Evolutionary conservation across 2,888 invertebrate species (phyloP), one percentile per base, ranked within the genome.

Genomic region (Herminia tarsipennalis): DNA sequence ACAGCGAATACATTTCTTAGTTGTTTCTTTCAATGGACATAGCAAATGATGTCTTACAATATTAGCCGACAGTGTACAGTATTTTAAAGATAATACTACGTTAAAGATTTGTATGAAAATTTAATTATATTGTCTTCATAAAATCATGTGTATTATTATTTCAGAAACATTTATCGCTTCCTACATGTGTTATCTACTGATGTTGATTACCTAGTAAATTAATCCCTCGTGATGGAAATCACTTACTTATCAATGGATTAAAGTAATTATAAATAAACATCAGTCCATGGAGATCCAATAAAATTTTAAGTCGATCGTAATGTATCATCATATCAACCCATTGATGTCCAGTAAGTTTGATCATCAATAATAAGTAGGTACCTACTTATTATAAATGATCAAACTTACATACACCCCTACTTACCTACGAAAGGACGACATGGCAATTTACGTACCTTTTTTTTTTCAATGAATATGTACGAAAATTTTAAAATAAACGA

Each of bases 81-180:
- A 95, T 95, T 95, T 95, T 94, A 94, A 94, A 92, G 92, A 91
- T 93, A 89, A 94, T 93, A 94, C 81, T 89, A 90, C 94, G 94
- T 95, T 95, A 95, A 95, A 95, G 88, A 95, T 95, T 95, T 95
- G 95, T 95, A 95, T 95, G 94, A 94, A 95, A 94, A 94, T 93
- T 93, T 88, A 91, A 93, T 92, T 93, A 93, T 93, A 91, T 90
- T 89, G 90, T 90, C 90, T 91, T 90, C 90, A 85, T 90, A 90
- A 88, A 86, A 78, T 69, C 46, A 70, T 44, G 73, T 76, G 83
- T 78, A 53, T 81, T 79, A 69, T 82, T 79, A 76, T 78, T 76
- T 73, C 42, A 35, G 48, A 44, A 49, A 46, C 27, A 13, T 12
- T 32, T 58, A 48, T 46, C 43, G 1, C 27, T 4, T 9, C 13